Conservation (phyloP, 2,113 vertebrate genomes). For the Pygoscelis adeliae region DNA sequence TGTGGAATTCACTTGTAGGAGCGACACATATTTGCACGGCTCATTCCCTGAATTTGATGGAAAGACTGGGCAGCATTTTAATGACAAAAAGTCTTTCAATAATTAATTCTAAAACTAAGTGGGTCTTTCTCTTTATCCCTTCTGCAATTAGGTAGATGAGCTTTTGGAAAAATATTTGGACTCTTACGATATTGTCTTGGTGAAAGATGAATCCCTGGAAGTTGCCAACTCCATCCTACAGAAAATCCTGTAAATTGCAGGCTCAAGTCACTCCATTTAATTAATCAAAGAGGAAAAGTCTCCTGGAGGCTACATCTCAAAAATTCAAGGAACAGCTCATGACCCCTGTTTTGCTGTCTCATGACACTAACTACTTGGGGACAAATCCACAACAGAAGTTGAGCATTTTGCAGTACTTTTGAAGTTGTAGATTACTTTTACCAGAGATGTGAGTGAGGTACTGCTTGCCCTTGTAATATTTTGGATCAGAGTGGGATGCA, state of each 20-base stretch:
- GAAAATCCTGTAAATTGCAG: slow-evolving; percentile 87
- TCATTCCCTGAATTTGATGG: not conserved
- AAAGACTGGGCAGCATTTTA: not conserved
- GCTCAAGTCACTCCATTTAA: slow-evolving; percentile 16
- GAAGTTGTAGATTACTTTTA: not conserved
- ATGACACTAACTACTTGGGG: rapidly evolving
- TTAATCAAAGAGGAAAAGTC: not conserved
- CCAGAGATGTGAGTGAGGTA: not conserved
- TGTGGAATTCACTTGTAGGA: not conserved
- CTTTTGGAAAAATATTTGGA: slow-evolving; percentile 94
- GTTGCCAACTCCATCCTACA: slow-evolving; percentile 96
- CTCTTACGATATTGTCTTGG: slow-evolving; percentile 94
- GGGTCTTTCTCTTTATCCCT: not conserved
- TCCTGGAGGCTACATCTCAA: not conserved
- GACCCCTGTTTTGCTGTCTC: not conserved
- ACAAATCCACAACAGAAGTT: not conserved
- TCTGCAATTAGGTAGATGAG: slow-evolving; percentile 88
- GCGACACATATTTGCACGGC: not conserved
- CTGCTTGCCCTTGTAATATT: rapidly evolving
- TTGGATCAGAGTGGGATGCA: not conserved
- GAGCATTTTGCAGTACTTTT: rapidly evolving
- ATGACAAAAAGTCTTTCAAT: not conserved
- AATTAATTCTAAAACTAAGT: not conserved
- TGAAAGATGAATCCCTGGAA: slow-evolving; percentile 94
- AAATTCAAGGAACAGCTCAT: not conserved